Conservation (phyloP, 2,113 vertebrate genomes). For the Rhizomys pruinosus region DNA sequence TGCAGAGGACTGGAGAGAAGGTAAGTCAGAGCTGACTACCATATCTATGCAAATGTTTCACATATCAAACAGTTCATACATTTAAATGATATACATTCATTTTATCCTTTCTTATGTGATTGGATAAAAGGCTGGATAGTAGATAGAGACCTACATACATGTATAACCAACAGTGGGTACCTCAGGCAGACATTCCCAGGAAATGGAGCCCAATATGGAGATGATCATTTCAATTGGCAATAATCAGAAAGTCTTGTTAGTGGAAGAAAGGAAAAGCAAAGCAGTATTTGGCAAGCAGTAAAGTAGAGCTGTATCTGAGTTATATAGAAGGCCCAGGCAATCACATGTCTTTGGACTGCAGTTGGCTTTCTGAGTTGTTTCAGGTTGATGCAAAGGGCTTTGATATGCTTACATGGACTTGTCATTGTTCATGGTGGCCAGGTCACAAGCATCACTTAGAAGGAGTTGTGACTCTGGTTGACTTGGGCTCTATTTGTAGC, state of each 20-base stretch:
- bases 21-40: background rate
- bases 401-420: background rate
- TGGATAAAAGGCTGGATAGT: background rate
- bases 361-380: background rate
- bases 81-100: background rate
- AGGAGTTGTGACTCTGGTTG: background rate
- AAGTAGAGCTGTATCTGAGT: background rate
- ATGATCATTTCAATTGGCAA: background rate
- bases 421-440: background rate
- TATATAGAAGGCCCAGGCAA: accelerated
- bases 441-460: background rate
- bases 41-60: background rate
- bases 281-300: no score
- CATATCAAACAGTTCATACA: background rate
- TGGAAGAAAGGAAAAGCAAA: background rate
- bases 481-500: background rate
- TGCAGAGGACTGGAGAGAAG: background rate
- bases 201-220: background rate
- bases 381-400: background rate
- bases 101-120: background rate
- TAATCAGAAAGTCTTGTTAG: background rate
- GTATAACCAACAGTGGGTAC: background rate
- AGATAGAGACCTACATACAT: background rate
- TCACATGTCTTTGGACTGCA: background rate
- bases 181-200: background rate